phyloP scores from a whole-genome alignment of 2,797 vertebrate species.

The Manis crassicaudata region DNA sequence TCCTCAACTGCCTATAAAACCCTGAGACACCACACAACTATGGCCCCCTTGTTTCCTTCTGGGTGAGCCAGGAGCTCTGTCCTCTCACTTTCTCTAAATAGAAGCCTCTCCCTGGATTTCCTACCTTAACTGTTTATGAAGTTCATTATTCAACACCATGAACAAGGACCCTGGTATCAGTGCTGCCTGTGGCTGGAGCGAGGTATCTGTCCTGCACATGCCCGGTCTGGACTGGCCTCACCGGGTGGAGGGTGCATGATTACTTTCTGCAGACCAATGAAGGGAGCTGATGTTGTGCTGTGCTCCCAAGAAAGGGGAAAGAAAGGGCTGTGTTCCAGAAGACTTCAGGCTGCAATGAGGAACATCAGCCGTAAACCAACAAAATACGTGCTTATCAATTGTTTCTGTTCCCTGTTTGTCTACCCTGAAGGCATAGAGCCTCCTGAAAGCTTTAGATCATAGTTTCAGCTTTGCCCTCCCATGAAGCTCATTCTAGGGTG shows the following conservation, averaged over 20 bases:
- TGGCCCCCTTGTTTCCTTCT: too few species aligned
- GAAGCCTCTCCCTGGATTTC: too few species aligned
- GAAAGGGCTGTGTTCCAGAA: conserved; percentile 34
- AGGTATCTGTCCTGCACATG: too few species aligned
- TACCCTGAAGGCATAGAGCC: conserved; percentile 30
- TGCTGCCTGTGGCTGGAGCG: too few species aligned
- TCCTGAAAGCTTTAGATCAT: neutral
- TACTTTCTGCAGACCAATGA: neutral
- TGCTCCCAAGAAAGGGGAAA: conserved; percentile 35
- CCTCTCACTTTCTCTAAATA: too few species aligned
- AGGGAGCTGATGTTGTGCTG: conserved; percentile 60
- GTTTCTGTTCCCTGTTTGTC: neutral
- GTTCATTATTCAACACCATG: too few species aligned
- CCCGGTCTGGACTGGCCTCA: neutral
- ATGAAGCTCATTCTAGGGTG: neutral
- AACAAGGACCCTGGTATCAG: too few species aligned
- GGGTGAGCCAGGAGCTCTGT: too few species aligned
- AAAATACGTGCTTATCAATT: neutral
- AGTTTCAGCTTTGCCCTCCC: conserved; percentile 47
- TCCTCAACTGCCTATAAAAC: too few species aligned
- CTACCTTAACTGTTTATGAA: too few species aligned
- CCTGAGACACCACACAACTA: too few species aligned
- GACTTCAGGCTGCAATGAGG: neutral
- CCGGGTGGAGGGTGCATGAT: neutral
- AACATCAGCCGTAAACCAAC: neutral